Evolutionary conservation across 2,113 vertebrate genomes (phyloP).

Genomic region (Lontra canadensis): DNA sequence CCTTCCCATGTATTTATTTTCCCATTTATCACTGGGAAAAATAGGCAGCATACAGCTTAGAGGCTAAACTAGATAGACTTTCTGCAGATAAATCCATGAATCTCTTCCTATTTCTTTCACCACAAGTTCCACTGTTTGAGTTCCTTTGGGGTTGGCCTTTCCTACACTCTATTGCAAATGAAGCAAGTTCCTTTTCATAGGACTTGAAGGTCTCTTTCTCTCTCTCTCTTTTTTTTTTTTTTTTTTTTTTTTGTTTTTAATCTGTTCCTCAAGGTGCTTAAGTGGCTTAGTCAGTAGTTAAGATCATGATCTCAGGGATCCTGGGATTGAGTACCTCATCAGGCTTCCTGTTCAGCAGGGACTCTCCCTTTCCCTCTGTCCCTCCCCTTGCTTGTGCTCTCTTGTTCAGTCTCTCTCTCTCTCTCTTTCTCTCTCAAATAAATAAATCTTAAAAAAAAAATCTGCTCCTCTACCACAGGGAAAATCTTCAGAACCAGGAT

Average conservation of each 20-base stretch:
- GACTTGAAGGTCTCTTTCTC: not conserved
- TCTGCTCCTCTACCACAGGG: not conserved
- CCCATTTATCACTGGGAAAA: not conserved
- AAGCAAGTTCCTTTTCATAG: not conserved
- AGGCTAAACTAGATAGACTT: too few relatives aligned
- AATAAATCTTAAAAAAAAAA: too few relatives aligned
- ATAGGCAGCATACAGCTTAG: not conserved
- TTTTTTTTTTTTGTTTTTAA: too few relatives aligned
- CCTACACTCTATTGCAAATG: not conserved
- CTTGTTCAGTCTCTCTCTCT: too few relatives aligned
- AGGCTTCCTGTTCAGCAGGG: too few relatives aligned
- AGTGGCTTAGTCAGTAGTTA: too few relatives aligned
- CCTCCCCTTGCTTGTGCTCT: too few relatives aligned
- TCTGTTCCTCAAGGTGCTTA: too few relatives aligned
- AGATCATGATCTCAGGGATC: too few relatives aligned
- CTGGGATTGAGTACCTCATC: too few relatives aligned
- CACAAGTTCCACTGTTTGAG: not conserved
- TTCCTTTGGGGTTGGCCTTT: not conserved
- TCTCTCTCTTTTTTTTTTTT: rapidly evolving
- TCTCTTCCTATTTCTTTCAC: not conserved
- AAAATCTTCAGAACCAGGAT: not conserved
- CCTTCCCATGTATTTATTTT: not conserved
- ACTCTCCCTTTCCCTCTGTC: too few relatives aligned
- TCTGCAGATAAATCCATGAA: not conserved
- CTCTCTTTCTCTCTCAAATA: too few relatives aligned